A percentile compares a stretch with the other conserved stretches of the same genome.
These are phyloP conservation scores for Lagocephalus sceleratus DNA, from an alignment of 2,797 vertebrate species.

Conservation along the genomic window DNA sequence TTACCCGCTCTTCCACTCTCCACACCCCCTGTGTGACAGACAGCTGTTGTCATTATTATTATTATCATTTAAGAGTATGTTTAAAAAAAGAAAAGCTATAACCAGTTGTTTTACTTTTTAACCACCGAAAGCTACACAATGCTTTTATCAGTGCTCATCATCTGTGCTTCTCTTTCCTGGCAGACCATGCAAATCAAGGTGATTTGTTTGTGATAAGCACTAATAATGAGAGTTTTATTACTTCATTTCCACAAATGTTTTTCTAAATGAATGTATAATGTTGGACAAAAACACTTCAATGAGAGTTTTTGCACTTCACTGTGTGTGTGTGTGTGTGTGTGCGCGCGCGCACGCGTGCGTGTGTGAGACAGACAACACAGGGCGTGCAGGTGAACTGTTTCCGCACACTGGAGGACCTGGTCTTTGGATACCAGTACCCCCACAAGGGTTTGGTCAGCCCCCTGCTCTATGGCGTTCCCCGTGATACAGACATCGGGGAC, in stretches of 20 bases:
- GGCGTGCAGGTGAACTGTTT: slow-evolving; percentile 83
- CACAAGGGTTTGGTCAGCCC: slow-evolving; percentile 81
- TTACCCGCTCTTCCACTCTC: no score
- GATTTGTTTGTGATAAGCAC: slow-evolving; percentile 50
- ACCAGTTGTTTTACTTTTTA: slow-evolving; percentile 45
- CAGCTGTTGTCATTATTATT: no score
- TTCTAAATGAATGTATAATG: no score
- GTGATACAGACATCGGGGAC: slow-evolving; percentile 70
- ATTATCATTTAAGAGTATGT: slow-evolving; percentile 21
- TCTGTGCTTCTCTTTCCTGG: slow-evolving; percentile 51
- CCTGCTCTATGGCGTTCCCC: slow-evolving; percentile 74
- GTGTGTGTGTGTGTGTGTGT: slow-evolving; percentile 17
- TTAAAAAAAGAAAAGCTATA: neutral
- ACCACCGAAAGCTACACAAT: no score
- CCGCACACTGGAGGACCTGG: slow-evolving; percentile 77
- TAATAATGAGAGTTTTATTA: no score
- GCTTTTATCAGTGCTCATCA: no score
- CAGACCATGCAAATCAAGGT: slow-evolving; percentile 72
- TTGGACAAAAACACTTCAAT: no score
- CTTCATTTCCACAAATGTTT: no score
- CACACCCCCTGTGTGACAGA: no score
- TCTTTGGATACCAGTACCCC: slow-evolving; percentile 79
- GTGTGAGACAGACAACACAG: slow-evolving; percentile 71
- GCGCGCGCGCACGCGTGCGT: slow-evolving; percentile 21
- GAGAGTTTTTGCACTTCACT: neutral